Base-by-base conservation (phyloP, 1,140 invertebrate genomes). In the Drosophila paulistorum region DNA sequence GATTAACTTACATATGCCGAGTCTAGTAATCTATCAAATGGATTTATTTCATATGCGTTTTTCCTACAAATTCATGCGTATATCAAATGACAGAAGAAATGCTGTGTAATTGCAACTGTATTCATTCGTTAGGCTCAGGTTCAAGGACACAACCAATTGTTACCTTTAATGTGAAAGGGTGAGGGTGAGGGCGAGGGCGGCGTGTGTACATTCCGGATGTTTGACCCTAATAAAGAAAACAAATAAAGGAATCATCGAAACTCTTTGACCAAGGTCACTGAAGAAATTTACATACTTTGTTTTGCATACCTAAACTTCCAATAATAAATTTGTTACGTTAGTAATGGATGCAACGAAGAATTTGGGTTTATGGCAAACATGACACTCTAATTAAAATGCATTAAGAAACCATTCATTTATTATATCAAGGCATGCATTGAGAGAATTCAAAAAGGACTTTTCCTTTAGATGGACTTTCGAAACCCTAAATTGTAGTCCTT, bases 81-180 rank as follows among this genome's bases (percentile, higher is more conserved):
- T 23, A 14, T 30, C 54, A 7, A 9, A 51, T 41, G 48, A 35
- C 48, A 39, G 62, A 41, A 14, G 35, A 39, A 51, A 62, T 66
- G n/a, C 39, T 14, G 57, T 71, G n/a, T 61, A 13, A 55, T 23
- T 74, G 35, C 63, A 59, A 51, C 42, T 69, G 39, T 48, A 69
- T 20, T 33, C 70, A 63, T 62, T 30, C 48, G 45, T 60, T 51
- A 64, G 54, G n/a, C 55, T 37, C 41, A 17, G 42, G 45, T 67
- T 76, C 81, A 83, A 83, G 81, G 81, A 42, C 68, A 77, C n/a
- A 26, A 48, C 23, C 65, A 79, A 84, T 84, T 68, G 55, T 65
- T 59, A 54, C 39, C 48, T 41, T 65, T 83, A 51, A 58, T 62
- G 66, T 58, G 13, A 84, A 83, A 84, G 81, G 81, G 81, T 84